Base-by-base conservation (phyloP, 2,113 vertebrate species). In the Elgaria multicarinata region DNA sequence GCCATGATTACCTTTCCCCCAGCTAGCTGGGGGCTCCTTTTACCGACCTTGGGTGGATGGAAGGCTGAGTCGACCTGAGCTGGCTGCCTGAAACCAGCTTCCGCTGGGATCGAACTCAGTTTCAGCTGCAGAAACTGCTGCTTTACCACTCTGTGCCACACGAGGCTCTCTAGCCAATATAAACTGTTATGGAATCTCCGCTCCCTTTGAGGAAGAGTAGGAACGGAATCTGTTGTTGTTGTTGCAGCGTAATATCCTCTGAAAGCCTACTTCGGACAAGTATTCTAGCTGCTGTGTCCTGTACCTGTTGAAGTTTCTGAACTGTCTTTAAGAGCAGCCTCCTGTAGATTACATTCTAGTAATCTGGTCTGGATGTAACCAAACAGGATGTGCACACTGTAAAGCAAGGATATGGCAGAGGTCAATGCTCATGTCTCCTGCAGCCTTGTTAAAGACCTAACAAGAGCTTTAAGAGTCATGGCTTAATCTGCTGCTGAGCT, bases 401-500 rank as follows among this genome's bases (percentile, higher is more conserved):
- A 83, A 33, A 69, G 44, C 78, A 92, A 36, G 44, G 83, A 12
- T 36, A 83, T 42, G 84, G 26, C 42, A 78, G 28, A 77, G 83
- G 84, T 83, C 92, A 83, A 26, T 91, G 53, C 33, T 58, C 33
- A 91, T 87, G 18, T 22, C 86, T 89, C 46, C 82, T 83, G 66
- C 13, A 86, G 69, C 58, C 90, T 90, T 78, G 31, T 55, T 77
- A 53, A 86, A 91, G 90, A 42, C n/a, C 8, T 0, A 0, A 4
- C 36, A 28, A 75, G 55, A 26, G 2, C 10, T 55, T 92, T 85
- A 42, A 67, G 88, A 92, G 82, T 87, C 39, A 10, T 66, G 87
- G 31, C 91, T 94, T 94, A 86, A 96, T 76, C 85, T 36, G 28
- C 39, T 28, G 42, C 26, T 71, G 81, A 91, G 82, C 55, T 89